phyloP scores from a whole-genome alignment of 2,797 vertebrate genomes.

The Gymnoscopelus microlampas region DNA sequence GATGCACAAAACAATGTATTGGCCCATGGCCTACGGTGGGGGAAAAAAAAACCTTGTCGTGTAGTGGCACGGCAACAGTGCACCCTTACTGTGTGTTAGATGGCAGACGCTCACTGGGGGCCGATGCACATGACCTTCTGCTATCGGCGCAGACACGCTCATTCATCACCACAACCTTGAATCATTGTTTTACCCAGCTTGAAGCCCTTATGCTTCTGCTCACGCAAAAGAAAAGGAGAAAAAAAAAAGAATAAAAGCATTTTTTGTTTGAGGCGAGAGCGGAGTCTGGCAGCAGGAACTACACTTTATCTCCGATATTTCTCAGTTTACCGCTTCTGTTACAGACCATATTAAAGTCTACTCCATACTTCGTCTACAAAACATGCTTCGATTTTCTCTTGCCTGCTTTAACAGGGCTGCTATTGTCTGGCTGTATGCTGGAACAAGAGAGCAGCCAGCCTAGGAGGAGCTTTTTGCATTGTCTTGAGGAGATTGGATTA shows the following conservation, averaged over 20 bases:
- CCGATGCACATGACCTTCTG: constrained; percentile 77
- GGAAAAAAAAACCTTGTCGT: constrained; percentile 41
- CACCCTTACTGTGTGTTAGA: constrained; percentile 75
- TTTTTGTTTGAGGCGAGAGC: constrained; percentile 61
- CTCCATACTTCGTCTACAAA: constrained; percentile 26
- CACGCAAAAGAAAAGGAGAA: constrained; percentile 37
- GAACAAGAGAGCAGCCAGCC: constrained; percentile 45
- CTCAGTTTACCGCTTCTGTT: constrained; percentile 39
- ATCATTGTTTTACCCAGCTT: constrained; percentile 79
- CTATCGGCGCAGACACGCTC: constrained; percentile 76
- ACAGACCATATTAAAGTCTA: constrained; percentile 36
- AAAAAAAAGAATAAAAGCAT: constrained; percentile 50
- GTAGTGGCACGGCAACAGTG: constrained; percentile 57
- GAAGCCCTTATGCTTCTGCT: constrained; percentile 67
- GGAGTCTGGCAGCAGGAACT: constrained; percentile 32
- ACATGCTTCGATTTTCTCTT: constrained; percentile 31
- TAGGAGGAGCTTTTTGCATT: constrained; percentile 54
- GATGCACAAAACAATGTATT: constrained; percentile 44
- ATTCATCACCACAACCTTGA: constrained; percentile 81
- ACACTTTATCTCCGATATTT: constrained; percentile 1
- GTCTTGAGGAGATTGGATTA: constrained; percentile 64
- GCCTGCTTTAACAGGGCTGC: constrained; percentile 36
- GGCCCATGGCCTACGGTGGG: constrained; percentile 28
- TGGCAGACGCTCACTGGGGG: constrained; percentile 75
- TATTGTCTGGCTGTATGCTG: constrained; percentile 41